These are phyloP conservation scores for Cabera pusaria DNA, from an alignment of 2,888 invertebrate species.

Conservation along the genomic window DNA sequence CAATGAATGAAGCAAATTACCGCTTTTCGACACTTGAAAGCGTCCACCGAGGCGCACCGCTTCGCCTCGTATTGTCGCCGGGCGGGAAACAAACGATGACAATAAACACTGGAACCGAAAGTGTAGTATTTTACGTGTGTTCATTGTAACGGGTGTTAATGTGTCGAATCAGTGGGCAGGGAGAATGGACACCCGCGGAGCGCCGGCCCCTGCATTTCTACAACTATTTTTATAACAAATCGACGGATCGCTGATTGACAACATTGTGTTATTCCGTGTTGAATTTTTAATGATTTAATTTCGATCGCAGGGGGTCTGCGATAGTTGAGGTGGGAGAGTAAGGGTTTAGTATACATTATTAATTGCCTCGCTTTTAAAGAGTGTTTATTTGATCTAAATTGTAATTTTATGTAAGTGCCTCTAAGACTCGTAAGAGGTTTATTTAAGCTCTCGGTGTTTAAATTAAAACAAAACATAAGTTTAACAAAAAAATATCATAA, in stretches of 20 bases:
- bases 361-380: too few species aligned
- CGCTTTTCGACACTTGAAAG: slow-evolving; percentile 78
- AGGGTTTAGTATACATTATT: too few species aligned
- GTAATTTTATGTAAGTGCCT: too few species aligned
- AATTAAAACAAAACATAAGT: too few species aligned
- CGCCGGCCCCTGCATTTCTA: slow-evolving; percentile 33
- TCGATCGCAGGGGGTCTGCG: slow-evolving; percentile 26
- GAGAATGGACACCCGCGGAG: slow-evolving; percentile 53
- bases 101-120: slow-evolving; percentile 81
- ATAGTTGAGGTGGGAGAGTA: too few species aligned
- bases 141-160: slow-evolving; percentile 79
- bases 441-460: too few species aligned
- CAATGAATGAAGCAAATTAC: slow-evolving; percentile 81
- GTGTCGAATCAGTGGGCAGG: slow-evolving; percentile 65
- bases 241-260: slow-evolving; percentile 67
- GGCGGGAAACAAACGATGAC: slow-evolving; percentile 80
- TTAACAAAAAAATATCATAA: too few species aligned
- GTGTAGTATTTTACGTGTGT: slow-evolving; percentile 77
- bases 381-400: not conserved
- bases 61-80: slow-evolving; percentile 66
- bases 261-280: slow-evolving; percentile 58
- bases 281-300: slow-evolving; percentile 54
- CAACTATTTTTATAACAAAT: slow-evolving; percentile 74
- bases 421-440: too few species aligned
- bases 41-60: slow-evolving; percentile 69